Evolutionary conservation across 2,113 vertebrate species (phyloP), one percentile per base, ranked within the genome.

Genomic region (Blennius ocellaris): DNA sequence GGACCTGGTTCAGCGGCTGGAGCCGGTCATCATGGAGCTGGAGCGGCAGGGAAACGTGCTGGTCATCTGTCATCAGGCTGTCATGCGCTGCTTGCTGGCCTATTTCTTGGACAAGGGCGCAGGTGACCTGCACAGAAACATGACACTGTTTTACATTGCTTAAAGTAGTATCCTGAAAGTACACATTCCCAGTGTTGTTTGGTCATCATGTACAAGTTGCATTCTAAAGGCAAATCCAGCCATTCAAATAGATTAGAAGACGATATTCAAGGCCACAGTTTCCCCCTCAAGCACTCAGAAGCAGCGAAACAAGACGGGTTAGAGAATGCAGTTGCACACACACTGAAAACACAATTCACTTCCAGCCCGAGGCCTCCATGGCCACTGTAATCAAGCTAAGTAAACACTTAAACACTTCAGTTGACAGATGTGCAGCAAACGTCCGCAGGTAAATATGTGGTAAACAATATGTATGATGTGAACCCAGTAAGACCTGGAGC

Each of bases 11-110:
- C 97, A 99, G 83, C 93, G 97, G 9, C 91, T 99, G 78, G 97
- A 99, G 89, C 97, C 97, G 0, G 97, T 97, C 43, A 99, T 98
- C 89, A 99, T 99, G 97, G 97, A 99, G 90, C 92, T 99, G 70
- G 97, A 99, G 58, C 93, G 97, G 0, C 97, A 99, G 78, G 97
- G 96, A 63, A 98, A 96, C 0, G 95, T 98, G 66, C 92, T 99
- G 1, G 97, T 99, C n/a, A 95, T 99, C 92, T 95, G 95, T 86
- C 97, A 99, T 88, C 97, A 99, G 89, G 97, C 97, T 0, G 97
- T 98, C 66, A 97, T 98, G 96, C 95, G 97, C 80, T 99, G 97
- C 56, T 93, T 99, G 6, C 93, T 99, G 43, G 97, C 97, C 74
- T 99, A 98, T 90, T 99, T 99, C 87, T 91, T 99, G 81, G 97